Base-by-base conservation (phyloP, 2,797 vertebrate genomes). In the Rhincodon typus region DNA sequence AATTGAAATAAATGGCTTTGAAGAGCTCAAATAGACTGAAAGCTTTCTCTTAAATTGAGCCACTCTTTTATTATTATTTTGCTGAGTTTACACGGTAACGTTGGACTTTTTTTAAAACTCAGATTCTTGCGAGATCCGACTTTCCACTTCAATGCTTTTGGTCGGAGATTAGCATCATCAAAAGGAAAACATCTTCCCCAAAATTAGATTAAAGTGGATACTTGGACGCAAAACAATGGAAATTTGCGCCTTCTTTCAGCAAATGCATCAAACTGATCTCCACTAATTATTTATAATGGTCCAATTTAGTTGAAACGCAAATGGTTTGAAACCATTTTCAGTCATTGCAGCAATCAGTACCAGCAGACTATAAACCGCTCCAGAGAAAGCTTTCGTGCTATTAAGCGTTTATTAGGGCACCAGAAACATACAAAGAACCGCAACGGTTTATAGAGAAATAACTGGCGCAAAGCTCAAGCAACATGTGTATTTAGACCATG, bases 281-380 rank as follows among this genome's bases (percentile, higher is more conserved):
- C 69, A 30, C 94, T 74, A 95, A 95, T 95, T 95, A 95, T 95
- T 95, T 95, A 95, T 77, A 77, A 95, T 95, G 94, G 70, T 95
- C 70, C 70, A 95, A 95, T 95, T 95, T 95, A 95, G 70, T 77
- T 95, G 94, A 50, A 95, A 77, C 70, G 70, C 69, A 74, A 95
- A 95, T 95, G 69, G 94, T 95, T 95, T 95, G 70, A 95, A 95
- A 95, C 94, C 94, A 95, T 95, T 95, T 95, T 95, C 94, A 72
- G 94, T 95, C 42, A 53, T 95, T 95, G 74, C 70, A 34, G 70
- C 94, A 74, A 77, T 95, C 50, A 95, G 69, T 77, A 30, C 94
- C 94, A 53, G 94, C 94, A 94, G 94, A 95, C 94, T 53, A 53
- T 95, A 74, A 95, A 95, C 70, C 21, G 70, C 69, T 74, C 70